Base-by-base conservation (phyloP, 2,113 vertebrate species). In the Vimba vimba region DNA sequence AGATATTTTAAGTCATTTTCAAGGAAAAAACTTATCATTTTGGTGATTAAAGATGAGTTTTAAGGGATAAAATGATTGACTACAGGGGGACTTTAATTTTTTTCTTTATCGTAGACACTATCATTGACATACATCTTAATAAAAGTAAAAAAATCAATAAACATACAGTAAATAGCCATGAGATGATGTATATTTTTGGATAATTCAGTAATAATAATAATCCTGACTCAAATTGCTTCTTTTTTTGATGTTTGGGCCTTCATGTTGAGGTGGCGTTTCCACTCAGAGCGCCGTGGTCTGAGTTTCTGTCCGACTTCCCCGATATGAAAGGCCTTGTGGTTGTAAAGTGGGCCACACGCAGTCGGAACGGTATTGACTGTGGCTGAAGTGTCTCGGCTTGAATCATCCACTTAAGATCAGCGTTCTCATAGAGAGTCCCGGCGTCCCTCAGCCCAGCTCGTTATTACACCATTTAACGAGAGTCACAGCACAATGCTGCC, bases 391-490 rank as follows among this genome's bases (percentile, higher is more conserved):
- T n/a, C 69, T 74, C 62, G 21, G 47, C 60, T 88, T 66, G 60
- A 30, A 30, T 30, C 66, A n/a, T 76, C 23, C 68, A 52, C 39
- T 59, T 79, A 36, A 62, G 87, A 85, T 55, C 55, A 69, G n/a
- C 10, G 73, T 57, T 68, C 59, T 57, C 39, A 57, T 64, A 33
- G 25, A 68, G 59, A 25, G 30, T 43, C 76, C 6, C 69, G 3
- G 45, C 55, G 23, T 52, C 21, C 45, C 59, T 50, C 30, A 19
- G 50, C 79, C 39, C 84, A 36, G n/a, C 75, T 33, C 36, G 75
- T 55, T 86, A n/a, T 82, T 86, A 13, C 45, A 55, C 55, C 76
- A 27, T 84, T 87, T 84, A 85, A 76, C 76, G 45, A 73, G 52
- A 82, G 33, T 27, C 52, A 11, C 79, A 21, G 50, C 60, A 60